These are phyloP conservation scores for Galleria mellonella DNA, from an alignment of 1,140 invertebrate genomes.

Conservation along the genomic window DNA sequence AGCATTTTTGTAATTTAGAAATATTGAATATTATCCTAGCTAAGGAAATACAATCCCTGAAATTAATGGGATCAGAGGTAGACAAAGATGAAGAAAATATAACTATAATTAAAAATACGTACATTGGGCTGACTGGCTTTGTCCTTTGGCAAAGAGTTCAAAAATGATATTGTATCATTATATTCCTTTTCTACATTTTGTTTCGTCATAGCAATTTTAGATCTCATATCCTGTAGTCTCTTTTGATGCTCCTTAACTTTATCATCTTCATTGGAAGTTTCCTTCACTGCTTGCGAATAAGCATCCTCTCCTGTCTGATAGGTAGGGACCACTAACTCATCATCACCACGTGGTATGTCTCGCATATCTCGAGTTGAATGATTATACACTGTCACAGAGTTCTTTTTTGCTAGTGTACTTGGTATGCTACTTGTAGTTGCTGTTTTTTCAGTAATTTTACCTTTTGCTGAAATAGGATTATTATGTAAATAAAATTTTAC, in stretches of 20 bases:
- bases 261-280: slow-evolving; percentile 20
- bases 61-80: no score
- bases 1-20: no score
- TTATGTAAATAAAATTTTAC: no score
- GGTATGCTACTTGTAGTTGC: slow-evolving; percentile 14
- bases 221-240: slow-evolving; percentile 38
- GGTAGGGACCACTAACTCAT: slow-evolving; percentile 38
- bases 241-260: slow-evolving; percentile 26
- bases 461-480: slow-evolving; percentile 26
- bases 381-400: slow-evolving; percentile 47
- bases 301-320: slow-evolving; percentile 45
- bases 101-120: slow-evolving; percentile 18
- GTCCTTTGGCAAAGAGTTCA: slow-evolving; percentile 59
- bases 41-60: no score
- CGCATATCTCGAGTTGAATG: slow-evolving; percentile 49
- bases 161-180: slow-evolving; percentile 55
- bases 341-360: slow-evolving; percentile 26
- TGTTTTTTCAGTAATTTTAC: slow-evolving; percentile 21
- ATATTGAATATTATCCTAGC: no score
- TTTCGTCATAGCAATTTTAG: slow-evolving; percentile 51
- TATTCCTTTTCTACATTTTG: slow-evolving; percentile 65
- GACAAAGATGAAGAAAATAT: slow-evolving; percentile 2
- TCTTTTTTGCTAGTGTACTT: slow-evolving; percentile 23
- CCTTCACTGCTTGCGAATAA: slow-evolving; percentile 50
- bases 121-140: slow-evolving; percentile 31